These are phyloP conservation scores for Neotoma lepida DNA, from an alignment of 2,113 vertebrate genomes.

Conservation along the genomic window DNA sequence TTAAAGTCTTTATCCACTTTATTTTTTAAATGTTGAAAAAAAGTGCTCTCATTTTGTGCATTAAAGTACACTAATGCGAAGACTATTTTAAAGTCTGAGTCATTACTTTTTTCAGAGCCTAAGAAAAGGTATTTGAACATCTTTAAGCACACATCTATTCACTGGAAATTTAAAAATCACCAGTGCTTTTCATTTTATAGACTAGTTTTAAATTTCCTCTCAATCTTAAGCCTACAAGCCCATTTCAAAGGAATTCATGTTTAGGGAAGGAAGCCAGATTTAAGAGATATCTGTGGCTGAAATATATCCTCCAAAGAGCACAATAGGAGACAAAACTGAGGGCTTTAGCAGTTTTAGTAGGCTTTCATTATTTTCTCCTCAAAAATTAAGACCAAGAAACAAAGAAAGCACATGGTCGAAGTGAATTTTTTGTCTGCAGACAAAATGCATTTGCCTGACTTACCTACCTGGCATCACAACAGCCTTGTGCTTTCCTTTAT, in stretches of 20 bases:
- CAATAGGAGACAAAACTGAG: background rate
- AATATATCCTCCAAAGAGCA: slow-evolving; percentile 52
- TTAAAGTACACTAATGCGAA: slow-evolving; percentile 2
- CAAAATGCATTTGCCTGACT: background rate
- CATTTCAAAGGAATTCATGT: slow-evolving; percentile 39
- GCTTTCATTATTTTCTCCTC: slow-evolving; percentile 45
- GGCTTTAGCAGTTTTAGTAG: slow-evolving; percentile 8
- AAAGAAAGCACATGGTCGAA: background rate
- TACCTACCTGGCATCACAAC: background rate
- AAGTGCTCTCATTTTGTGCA: background rate
- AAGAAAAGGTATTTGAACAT: slow-evolving; percentile 39
- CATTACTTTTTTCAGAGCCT: background rate
- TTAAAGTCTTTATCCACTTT: background rate
- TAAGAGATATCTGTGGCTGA: slow-evolving; percentile 4
- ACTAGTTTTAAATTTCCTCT: slow-evolving; percentile 37
- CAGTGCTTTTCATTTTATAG: slow-evolving; percentile 44
- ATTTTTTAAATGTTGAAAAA: slow-evolving; percentile 33
- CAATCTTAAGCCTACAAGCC: background rate
- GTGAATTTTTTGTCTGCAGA: slow-evolving; percentile 40
- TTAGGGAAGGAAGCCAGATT: slow-evolving; percentile 32
- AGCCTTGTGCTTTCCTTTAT: slow-evolving; percentile 40
- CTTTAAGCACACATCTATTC: background rate
- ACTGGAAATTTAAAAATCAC: slow-evolving; percentile 11
- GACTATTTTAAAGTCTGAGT: slow-evolving; percentile 18
- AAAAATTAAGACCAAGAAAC: slow-evolving; percentile 48